These are phyloP conservation scores for Polydrusus tereticollis DNA, from an alignment of 2,888 invertebrate genomes.

Conservation along the genomic window DNA sequence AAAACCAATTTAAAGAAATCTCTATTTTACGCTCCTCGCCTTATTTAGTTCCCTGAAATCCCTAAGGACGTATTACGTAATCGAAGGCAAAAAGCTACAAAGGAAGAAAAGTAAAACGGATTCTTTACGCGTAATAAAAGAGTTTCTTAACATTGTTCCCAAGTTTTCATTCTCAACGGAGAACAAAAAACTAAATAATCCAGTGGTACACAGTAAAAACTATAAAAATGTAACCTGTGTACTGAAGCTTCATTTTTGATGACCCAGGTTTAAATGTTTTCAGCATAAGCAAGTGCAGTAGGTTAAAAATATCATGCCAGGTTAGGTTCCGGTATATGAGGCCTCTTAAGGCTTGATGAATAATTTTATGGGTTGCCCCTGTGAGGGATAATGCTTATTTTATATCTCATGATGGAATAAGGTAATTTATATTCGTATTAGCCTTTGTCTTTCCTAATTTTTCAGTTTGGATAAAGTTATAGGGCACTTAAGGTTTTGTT, in stretches of 20 bases:
- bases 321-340: too few species aligned
- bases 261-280: too few species aligned
- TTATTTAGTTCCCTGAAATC: background rate
- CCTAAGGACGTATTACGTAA: background rate
- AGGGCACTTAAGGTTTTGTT: conserved; percentile 1
- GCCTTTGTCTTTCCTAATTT: conserved; percentile 18
- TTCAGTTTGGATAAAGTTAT: conserved; percentile 5
- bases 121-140: background rate
- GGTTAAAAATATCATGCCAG: too few species aligned
- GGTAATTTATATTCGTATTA: conserved; percentile 5
- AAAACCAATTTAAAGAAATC: background rate
- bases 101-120: background rate
- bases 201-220: too few species aligned
- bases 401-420: background rate
- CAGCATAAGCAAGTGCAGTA: too few species aligned
- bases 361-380: background rate
- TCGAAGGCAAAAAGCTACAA: background rate
- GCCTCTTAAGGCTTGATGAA: background rate
- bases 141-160: background rate
- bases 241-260: too few species aligned
- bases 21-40: background rate
- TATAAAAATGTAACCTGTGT: too few species aligned
- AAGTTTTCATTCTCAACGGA: too few species aligned
- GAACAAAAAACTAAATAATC: too few species aligned
- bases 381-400: background rate